Evolutionary conservation across 2,797 vertebrate genomes (phyloP), one percentile per base, ranked within the genome.

Genomic region (Tragopan temminckii): DNA sequence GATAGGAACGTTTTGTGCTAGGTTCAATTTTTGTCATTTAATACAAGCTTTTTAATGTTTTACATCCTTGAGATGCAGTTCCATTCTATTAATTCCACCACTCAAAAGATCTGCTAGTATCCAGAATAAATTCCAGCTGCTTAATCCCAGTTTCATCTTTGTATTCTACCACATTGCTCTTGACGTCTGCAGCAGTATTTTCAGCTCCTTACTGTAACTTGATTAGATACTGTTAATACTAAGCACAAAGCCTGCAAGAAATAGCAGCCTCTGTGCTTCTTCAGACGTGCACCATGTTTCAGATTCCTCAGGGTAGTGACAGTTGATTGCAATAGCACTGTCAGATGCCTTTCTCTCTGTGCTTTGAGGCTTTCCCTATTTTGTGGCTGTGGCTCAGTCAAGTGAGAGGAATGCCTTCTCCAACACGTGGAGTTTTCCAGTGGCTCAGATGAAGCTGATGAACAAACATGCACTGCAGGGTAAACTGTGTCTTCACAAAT

Each of bases 391-490:
- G 55, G 81, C 67, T 95, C 88, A 94, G 71, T 74, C 91, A 74
- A 93, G 91, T 85, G 87, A 93, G 84, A 93, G 79, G 33, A 94
- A 94, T 74, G 59, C 35, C 62, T 94, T 85, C 78, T 59, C 64
- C 67, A 75, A 43, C 48, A 20, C 12, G 6, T 19, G 33, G 33
- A 21, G 38, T 53, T 87, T 91, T 95, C 80, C 87, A 85, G 80
- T 43, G 71, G 62, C 66, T 92, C 91, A 87, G 52, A 88, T 66
- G 75, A 94, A 94, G 62, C 36, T 85, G 91, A 7, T 89, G 93
- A 93, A 66, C 82, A 94, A 97, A 94, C 42, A 48, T 2, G 35
- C 43, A 70, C 95, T 96, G 69, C 62, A 85, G 95, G 94, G 87
- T 81, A 94, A 91, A 84, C 31, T 71, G 42, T 57, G 43, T 94